phyloP scores from a whole-genome alignment of 2,113 vertebrate species.

The Ariopsis seemanni region DNA sequence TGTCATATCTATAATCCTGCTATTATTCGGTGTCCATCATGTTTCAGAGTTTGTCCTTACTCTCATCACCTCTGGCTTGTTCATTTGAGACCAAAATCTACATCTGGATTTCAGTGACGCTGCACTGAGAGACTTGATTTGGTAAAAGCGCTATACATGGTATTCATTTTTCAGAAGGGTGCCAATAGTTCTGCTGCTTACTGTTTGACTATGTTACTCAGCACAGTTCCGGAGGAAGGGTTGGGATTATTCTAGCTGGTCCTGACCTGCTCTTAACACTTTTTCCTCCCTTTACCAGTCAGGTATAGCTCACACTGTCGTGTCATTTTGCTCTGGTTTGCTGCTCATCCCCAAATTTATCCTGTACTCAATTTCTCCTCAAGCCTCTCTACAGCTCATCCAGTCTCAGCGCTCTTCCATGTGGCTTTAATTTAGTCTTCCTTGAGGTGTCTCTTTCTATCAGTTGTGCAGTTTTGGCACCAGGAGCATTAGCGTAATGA shows the following conservation, averaged over 20 bases:
- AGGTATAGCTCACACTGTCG: background rate
- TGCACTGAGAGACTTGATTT: too few relatives aligned
- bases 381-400: background rate
- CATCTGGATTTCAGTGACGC: background rate
- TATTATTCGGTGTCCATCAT: background rate
- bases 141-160: too few relatives aligned
- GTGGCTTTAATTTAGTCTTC: constrained; percentile 56
- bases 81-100: background rate
- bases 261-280: background rate
- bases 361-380: constrained; percentile 8
- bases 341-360: constrained; percentile 41
- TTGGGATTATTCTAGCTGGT: background rate
- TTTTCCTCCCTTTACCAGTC: background rate
- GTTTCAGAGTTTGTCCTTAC: background rate
- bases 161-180: background rate
- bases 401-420: constrained; percentile 44
- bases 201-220: background rate
- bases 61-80: too few relatives aligned
- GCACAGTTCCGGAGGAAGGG: background rate
- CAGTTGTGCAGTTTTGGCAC: constrained; percentile 53
- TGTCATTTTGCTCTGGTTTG: background rate
- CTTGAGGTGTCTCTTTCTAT: constrained; percentile 51
- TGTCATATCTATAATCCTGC: background rate
- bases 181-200: background rate
- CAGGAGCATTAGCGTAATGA: constrained; percentile 53